These are phyloP conservation scores for Psephotus haematonotus DNA, from an alignment of 2,113 vertebrate genomes.

Conservation along the genomic window DNA sequence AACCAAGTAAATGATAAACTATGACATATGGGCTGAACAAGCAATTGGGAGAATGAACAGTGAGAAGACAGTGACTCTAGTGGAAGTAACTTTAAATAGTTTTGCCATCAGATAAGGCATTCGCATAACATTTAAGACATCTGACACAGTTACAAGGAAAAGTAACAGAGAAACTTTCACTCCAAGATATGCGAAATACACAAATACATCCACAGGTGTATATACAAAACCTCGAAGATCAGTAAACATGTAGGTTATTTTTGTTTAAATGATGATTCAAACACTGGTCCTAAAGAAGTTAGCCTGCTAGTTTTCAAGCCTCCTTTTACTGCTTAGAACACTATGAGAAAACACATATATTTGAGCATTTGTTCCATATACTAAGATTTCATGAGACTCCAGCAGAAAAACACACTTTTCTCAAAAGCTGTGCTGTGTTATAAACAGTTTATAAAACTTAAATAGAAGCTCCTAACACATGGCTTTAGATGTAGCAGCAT, in stretches of 20 bases:
- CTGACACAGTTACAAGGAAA: background rate
- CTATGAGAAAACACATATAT: background rate
- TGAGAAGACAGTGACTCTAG: slow-evolving; percentile 1
- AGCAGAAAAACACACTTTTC: background rate
- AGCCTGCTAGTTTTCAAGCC: background rate
- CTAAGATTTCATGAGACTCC: background rate
- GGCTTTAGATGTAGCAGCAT: background rate
- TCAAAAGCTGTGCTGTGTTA: background rate
- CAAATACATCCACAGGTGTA: background rate
- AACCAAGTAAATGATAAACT: background rate
- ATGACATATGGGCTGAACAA: slow-evolving; percentile 22
- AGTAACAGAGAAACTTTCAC: background rate
- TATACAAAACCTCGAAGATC: background rate
- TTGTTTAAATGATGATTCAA: background rate
- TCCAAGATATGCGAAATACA: background rate
- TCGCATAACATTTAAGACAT: background rate
- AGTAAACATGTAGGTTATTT: background rate
- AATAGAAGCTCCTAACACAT: background rate
- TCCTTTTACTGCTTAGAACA: background rate
- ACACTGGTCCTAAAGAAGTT: background rate
- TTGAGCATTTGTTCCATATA: background rate
- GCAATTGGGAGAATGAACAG: background rate
- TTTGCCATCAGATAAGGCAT: background rate
- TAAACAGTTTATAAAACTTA: background rate
- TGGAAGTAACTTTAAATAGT: slow-evolving; percentile 30